Conservation (phyloP, 2,113 vertebrate species). For the Salminus brasiliensis region DNA sequence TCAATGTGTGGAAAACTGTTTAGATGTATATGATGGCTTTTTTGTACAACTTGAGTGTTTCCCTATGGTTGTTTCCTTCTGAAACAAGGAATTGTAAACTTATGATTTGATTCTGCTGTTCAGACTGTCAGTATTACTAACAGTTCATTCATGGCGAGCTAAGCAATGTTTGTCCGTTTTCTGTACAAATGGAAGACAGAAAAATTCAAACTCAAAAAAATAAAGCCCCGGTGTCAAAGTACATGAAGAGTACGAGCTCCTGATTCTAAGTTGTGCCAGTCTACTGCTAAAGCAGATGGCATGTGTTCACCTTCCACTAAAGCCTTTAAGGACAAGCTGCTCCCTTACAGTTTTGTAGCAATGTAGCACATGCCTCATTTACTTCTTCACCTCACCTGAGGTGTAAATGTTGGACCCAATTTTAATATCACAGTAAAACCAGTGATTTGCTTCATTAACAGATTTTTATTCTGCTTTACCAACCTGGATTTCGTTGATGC, state of each 20-base stretch:
- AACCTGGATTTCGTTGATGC: too few relatives aligned
- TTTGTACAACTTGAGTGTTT: not conserved
- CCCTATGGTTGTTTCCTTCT: not conserved
- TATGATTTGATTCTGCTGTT: not conserved
- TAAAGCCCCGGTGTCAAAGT: not conserved
- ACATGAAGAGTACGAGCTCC: not conserved
- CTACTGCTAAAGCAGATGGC: too few relatives aligned
- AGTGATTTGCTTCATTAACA: too few relatives aligned
- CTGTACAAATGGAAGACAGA: not conserved
- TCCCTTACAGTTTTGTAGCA: not conserved
- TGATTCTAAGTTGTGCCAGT: not conserved
- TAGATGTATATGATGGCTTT: not conserved
- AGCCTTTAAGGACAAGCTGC: not conserved
- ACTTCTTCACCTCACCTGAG: too few relatives aligned
- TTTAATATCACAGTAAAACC: too few relatives aligned
- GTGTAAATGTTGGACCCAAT: too few relatives aligned
- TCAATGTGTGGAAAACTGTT: constrained; percentile 1
- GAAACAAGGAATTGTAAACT: not conserved
- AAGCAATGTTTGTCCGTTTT: not conserved
- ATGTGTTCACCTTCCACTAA: not conserved
- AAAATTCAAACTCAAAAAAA: not conserved
- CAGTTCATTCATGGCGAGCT: not conserved
- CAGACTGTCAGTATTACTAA: not conserved
- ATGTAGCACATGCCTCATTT: too few relatives aligned
- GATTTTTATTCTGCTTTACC: too few relatives aligned